Evolutionary conservation across 2,888 invertebrate species (phyloP).

Genomic region (Drosophila anomelani): DNA sequence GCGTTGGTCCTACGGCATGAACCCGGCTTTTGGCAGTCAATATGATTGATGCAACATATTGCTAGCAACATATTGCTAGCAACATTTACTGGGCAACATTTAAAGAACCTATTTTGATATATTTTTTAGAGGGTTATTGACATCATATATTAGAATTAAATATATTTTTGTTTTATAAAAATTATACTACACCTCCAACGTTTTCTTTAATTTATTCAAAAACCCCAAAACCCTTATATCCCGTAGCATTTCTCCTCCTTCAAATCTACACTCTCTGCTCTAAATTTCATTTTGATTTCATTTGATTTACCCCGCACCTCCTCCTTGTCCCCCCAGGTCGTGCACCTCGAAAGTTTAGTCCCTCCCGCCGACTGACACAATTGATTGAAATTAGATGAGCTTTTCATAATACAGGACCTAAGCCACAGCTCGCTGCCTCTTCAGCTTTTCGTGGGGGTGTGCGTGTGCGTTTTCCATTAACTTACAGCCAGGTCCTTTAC

Average conservation of each 20-base stretch:
- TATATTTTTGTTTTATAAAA: not conserved
- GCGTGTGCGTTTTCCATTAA: constrained; percentile 47
- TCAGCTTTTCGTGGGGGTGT: constrained; percentile 18
- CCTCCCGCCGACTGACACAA: constrained; percentile 57
- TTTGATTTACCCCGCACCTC: constrained; percentile 2
- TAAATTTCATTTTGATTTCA: constrained; percentile 22
- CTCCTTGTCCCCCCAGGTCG: not conserved
- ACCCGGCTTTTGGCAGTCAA: not conserved
- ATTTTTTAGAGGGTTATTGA: not conserved
- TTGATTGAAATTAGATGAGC: constrained; percentile 82
- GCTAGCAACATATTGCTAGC: not conserved
- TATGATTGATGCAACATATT: constrained; percentile 3
- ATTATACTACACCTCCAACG: not conserved
- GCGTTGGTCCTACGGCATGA: not conserved
- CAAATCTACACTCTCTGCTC: not conserved
- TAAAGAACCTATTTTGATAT: not conserved
- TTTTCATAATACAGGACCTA: constrained; percentile 77
- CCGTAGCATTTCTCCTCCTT: not conserved
- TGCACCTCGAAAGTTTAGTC: constrained; percentile 10
- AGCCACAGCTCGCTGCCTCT: constrained; percentile 33
- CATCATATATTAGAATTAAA: not conserved
- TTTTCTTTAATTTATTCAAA: no score
- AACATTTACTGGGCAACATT: not conserved
- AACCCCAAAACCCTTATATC: not conserved
- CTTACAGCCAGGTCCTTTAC: constrained; percentile 13